phyloP scores from a whole-genome alignment of 2,113 vertebrate genomes.

The human (Homo sapiens) region GRCh38 chr17:67260001-67260500 shows the following conservation, averaged over 20 bases:
- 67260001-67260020: background rate
- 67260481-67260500: background rate
- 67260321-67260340: background rate
- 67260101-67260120: slow-evolving; percentile 53
- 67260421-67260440: slow-evolving; percentile 59
- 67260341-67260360: slow-evolving; percentile 23
- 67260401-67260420: slow-evolving; percentile 58
- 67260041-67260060: slow-evolving; percentile 14
- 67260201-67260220: background rate
- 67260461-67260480: slow-evolving; percentile 52
- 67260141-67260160: slow-evolving; percentile 15
- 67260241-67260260: background rate
- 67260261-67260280: background rate
- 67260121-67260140: slow-evolving; percentile 44
- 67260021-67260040: background rate
- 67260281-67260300: background rate
- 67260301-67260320: background rate
- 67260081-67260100: slow-evolving; percentile 27
- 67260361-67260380: background rate
- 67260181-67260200: background rate
- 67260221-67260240: background rate
- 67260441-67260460: slow-evolving; percentile 37
- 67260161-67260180: background rate
- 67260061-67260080: slow-evolving; percentile 59
- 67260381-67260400: background rate